Percentiles rank a stretch among this genome's conserved stretches.
Conservation (phyloP, 2,888 invertebrate genomes). For the Hoplodrina blanda region DNA sequence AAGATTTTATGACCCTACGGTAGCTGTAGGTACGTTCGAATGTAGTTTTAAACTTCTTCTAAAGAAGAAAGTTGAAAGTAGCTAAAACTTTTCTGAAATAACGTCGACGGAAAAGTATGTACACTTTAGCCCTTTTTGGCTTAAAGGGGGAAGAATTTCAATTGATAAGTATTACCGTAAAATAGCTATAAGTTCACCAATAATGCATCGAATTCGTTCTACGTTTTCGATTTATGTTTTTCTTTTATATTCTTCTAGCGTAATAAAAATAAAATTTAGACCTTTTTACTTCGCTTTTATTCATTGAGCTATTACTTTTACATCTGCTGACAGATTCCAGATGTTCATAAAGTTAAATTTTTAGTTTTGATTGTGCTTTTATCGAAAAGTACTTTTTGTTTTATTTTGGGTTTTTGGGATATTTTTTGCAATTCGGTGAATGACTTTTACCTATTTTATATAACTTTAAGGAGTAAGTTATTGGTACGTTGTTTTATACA, state of each 20-base stretch:
- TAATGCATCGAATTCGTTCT: slow-evolving; percentile 28
- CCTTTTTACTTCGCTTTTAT: slow-evolving; percentile 63
- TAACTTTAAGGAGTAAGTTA: too few species aligned
- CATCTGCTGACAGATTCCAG: slow-evolving; percentile 64
- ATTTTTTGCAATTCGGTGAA: neutral
- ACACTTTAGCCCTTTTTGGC: slow-evolving; percentile 35
- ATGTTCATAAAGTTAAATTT: slow-evolving; percentile 34
- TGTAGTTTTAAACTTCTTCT: slow-evolving; percentile 49
- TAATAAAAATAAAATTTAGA: slow-evolving; percentile 63
- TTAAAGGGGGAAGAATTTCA: slow-evolving; percentile 21
- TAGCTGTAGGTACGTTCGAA: slow-evolving; percentile 40
- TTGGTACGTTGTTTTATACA: too few species aligned
- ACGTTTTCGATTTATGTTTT: slow-evolving; percentile 37
- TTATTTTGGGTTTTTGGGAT: too few species aligned
- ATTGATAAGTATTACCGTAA: slow-evolving; percentile 23
- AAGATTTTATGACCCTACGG: slow-evolving; percentile 28
- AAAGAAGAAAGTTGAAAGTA: slow-evolving; percentile 45
- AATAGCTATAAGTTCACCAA: slow-evolving; percentile 28
- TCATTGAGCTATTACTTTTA: slow-evolving; percentile 62
- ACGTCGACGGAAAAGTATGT: slow-evolving; percentile 11
- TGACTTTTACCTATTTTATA: neutral
- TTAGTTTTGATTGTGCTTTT: slow-evolving; percentile 41
- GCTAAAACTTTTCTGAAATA: slow-evolving; percentile 28
- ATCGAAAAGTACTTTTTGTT: slow-evolving; percentile 29
- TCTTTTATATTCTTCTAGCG: slow-evolving; percentile 45